Percentiles rank a stretch among this genome's conserved stretches.
These are phyloP conservation scores for Dendrocopos noguchii DNA, from an alignment of 2,113 vertebrate genomes.

Conservation along the genomic window DNA sequence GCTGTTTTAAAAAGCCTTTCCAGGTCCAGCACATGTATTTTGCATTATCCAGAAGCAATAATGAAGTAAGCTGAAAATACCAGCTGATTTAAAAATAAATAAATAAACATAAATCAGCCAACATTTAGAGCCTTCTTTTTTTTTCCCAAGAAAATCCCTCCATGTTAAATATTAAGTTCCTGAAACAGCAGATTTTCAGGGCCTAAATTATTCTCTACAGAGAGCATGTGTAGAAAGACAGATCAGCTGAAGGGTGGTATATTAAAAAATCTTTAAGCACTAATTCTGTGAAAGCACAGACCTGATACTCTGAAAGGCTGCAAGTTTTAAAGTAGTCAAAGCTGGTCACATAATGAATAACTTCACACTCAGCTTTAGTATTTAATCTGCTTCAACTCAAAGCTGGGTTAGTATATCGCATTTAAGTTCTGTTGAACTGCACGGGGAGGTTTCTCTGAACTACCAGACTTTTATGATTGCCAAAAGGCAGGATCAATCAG, in stretches of 20 bases:
- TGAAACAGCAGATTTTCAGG: not conserved
- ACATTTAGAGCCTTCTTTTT: too few species aligned
- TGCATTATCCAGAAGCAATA: not conserved
- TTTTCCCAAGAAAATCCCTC: too few species aligned
- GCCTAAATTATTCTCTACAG: not conserved
- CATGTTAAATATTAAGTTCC: not conserved
- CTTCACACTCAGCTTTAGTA: not conserved
- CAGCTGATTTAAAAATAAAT: not conserved
- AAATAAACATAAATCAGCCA: too few species aligned
- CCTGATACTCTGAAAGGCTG: not conserved
- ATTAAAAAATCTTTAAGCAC: not conserved
- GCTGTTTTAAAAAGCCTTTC: not conserved
- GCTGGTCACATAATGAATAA: not conserved
- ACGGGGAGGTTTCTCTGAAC: not conserved
- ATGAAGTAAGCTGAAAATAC: not conserved
- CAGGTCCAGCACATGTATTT: not conserved
- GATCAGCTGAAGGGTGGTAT: not conserved
- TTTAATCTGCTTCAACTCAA: not conserved
- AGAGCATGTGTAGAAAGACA: not conserved
- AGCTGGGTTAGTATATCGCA: not conserved
- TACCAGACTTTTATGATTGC: not conserved
- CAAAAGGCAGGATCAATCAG: not conserved
- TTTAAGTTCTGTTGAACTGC: not conserved
- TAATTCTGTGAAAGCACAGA: not conserved
- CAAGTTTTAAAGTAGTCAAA: not conserved